Percentiles rank a stretch among this genome's conserved stretches.
phyloP scores from a whole-genome alignment of 2,888 invertebrate genomes.

The Athetis lepigone region DNA sequence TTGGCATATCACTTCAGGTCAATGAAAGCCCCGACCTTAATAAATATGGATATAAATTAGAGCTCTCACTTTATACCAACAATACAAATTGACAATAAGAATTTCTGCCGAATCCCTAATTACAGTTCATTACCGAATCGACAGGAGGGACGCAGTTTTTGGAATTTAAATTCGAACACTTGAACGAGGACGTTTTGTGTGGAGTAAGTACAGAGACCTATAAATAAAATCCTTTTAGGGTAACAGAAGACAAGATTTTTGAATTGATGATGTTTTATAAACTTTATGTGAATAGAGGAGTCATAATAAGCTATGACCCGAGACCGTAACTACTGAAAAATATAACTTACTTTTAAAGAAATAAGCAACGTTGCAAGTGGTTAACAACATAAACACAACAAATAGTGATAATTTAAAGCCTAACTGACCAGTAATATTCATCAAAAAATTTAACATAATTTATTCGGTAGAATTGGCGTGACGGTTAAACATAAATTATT shows the following conservation, averaged over 20 bases:
- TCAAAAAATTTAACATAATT: too few relatives aligned
- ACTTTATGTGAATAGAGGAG: neutral
- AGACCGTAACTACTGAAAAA: too few relatives aligned
- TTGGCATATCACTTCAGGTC: conserved; percentile 58
- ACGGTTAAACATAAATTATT: too few relatives aligned
- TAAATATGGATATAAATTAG: conserved; percentile 79
- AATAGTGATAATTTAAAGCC: too few relatives aligned
- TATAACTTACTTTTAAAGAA: too few relatives aligned
- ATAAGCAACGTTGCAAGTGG: too few relatives aligned
- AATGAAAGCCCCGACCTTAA: conserved; percentile 69
- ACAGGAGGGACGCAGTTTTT: conserved; percentile 48
- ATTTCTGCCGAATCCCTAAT: conserved; percentile 65
- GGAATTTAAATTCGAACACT: conserved; percentile 40
- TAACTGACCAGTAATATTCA: too few relatives aligned
- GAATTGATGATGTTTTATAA: conserved; percentile 6
- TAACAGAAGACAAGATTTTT: neutral
- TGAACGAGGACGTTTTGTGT: conserved; percentile 29
- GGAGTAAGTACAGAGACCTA: neutral
- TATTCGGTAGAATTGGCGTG: too few relatives aligned
- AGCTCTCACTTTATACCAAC: conserved; percentile 67
- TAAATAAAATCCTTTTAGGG: conserved; percentile 18
- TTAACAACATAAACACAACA: too few relatives aligned
- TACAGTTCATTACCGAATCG: conserved; percentile 63
- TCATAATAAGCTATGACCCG: too few relatives aligned
- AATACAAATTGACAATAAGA: conserved; percentile 71